Evolutionary conservation across 2,888 invertebrate species (phyloP).

Genomic region (Dione vanillae): DNA sequence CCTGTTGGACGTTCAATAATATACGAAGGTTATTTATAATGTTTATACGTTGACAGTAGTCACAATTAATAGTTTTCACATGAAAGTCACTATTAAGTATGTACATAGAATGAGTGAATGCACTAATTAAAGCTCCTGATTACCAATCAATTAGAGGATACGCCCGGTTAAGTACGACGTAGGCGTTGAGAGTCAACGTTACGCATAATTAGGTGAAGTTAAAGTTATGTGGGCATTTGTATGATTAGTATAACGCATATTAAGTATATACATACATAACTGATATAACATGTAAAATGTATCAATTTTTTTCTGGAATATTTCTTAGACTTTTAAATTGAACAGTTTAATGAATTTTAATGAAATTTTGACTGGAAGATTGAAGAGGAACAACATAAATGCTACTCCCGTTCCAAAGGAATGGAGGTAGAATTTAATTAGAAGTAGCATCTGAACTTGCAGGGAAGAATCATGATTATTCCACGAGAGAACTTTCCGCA

Average conservation of each 20-base stretch:
- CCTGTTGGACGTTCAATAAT: too few relatives aligned
- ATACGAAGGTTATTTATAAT: neutral
- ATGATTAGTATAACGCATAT: neutral
- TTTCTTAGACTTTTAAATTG: too few relatives aligned
- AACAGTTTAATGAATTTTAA: too few relatives aligned
- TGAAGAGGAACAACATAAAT: too few relatives aligned
- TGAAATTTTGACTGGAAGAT: too few relatives aligned
- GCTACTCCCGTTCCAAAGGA: too few relatives aligned
- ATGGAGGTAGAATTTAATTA: too few relatives aligned
- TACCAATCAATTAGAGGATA: constrained; percentile 7
- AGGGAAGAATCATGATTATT: too few relatives aligned
- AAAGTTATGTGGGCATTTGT: neutral
- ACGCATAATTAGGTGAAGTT: constrained; percentile 17
- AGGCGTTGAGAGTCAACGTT: constrained; percentile 1
- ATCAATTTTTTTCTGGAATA: too few relatives aligned
- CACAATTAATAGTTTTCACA: neutral
- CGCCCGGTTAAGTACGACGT: constrained; percentile 12
- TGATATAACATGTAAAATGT: neutral
- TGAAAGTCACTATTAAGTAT: neutral
- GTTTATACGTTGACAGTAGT: neutral
- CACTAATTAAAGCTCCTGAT: neutral
- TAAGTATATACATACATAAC: neutral
- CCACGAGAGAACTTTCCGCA: too few relatives aligned
- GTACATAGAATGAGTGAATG: constrained; percentile 14
- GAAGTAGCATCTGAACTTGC: too few relatives aligned